phyloP scores from a whole-genome alignment of 2,888 invertebrate genomes.

The Sesia bembeciformis region DNA sequence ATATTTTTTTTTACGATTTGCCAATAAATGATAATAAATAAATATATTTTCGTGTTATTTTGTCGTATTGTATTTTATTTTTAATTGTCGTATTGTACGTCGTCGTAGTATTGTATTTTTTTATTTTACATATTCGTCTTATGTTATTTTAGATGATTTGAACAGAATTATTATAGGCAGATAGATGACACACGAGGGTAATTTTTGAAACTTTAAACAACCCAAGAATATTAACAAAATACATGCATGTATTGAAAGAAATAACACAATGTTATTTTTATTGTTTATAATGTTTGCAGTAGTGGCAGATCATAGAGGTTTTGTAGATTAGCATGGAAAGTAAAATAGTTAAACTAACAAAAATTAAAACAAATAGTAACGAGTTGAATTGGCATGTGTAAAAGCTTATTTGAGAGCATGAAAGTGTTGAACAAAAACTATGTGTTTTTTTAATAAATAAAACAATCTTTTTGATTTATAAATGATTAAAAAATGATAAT shows the following conservation, averaged over 20 bases:
- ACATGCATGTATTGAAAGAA: background rate
- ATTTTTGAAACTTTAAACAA: background rate
- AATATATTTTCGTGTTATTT: no score
- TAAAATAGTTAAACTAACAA: constrained; percentile 31
- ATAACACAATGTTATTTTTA: background rate
- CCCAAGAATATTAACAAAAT: background rate
- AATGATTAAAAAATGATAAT: no score
- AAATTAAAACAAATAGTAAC: constrained; percentile 17
- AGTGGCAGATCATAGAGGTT: constrained; percentile 17
- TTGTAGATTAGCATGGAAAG: constrained; percentile 32
- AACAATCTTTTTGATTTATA: no score
- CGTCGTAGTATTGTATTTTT: no score
- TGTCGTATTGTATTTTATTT: no score
- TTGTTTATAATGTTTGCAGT: constrained; percentile 6
- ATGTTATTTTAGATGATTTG: background rate
- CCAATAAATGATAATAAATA: no score
- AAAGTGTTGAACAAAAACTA: background rate
- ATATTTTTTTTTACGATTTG: no score
- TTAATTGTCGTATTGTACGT: no score
- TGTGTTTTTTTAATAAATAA: background rate
- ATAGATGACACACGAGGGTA: constrained; percentile 13
- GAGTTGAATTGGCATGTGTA: constrained; percentile 32
- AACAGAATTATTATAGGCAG: background rate
- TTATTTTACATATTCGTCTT: background rate
- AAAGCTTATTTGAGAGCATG: constrained; percentile 42